Base-by-base conservation (phyloP, 37 sponge, comb jelly and placozoan genomes). In the Hormiphora californensis region DNA sequence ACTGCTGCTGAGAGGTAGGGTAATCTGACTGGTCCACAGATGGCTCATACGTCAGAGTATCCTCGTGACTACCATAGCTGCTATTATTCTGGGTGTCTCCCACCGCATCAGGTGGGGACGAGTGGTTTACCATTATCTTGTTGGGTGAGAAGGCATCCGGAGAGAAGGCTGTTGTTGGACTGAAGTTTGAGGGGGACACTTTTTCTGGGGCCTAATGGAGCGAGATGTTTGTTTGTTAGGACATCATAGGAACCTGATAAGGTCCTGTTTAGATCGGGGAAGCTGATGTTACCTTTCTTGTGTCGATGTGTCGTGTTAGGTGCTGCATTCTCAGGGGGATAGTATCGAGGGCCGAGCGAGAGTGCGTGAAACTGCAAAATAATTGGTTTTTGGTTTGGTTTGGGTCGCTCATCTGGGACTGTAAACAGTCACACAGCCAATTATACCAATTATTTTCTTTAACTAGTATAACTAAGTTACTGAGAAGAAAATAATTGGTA, bases 101-200 rank as follows among this genome's bases (percentile, higher is more conserved):
- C 9, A n/a, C 23, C n/a, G 12, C 39, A 23, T 33, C 39, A 3
- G 81, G 81, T 3, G 81, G 81, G 17, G 81, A 73, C 39, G 81
- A 73, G 81, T 73, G 81, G n/a, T n/a, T n/a, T n/a, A n/a, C n/a
- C n/a, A n/a, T n/a, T 34, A 73, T 46, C 46, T 73, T 73, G 81
- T 46, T 73, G 3, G 81, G 81, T 28, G 81, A 73, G 81, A 73
- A 73, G 41, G 21, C 43, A 1, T 73, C 81, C 31, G 81, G 81
- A 17, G 81, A 73, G 81, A 73, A 73, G 44, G 81, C n/a, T n/a
- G 44, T 1, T 73, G 81, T 9, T 43, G 44, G 44, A 46, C 17
- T 0, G 81, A n/a, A 30, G 25, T 28, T 7, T 73, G 32, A 40
- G 81, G 81, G 9, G 81, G n/a, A n/a, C n/a, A n/a, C n/a, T n/a